These are phyloP conservation scores for Macrophya annulata DNA, from an alignment of 2,888 invertebrate genomes.

Conservation along the genomic window DNA sequence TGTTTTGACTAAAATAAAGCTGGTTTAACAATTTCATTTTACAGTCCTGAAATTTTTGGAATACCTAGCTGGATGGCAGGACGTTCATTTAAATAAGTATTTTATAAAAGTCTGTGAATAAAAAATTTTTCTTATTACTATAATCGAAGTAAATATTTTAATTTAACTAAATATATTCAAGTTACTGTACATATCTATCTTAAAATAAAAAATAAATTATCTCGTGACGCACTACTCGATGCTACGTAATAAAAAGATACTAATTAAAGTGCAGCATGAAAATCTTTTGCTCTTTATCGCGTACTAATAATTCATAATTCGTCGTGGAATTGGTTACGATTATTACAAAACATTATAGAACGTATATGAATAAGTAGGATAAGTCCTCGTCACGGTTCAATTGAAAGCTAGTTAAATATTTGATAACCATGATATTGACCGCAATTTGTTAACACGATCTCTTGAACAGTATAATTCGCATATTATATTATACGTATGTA, in stretches of 20 bases:
- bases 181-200: not conserved
- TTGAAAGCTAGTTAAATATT: not conserved
- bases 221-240: not conserved
- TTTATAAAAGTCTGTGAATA: not conserved
- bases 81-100: no score
- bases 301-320: not conserved
- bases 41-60: no score
- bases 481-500: not conserved
- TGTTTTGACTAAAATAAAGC: no score
- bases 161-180: not conserved
- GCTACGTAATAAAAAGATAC: not conserved
- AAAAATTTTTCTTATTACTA: not conserved
- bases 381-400: not conserved
- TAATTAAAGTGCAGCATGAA: not conserved
- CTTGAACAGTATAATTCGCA: not conserved
- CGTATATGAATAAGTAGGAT: not conserved
- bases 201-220: not conserved
- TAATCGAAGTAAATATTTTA: not conserved
- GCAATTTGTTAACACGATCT: conserved; percentile 17
- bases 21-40: no score
- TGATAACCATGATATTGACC: not conserved
- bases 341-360: not conserved
- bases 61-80: no score
- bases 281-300: not conserved
- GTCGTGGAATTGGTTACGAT: not conserved